phyloP scores from a whole-genome alignment of 2,888 invertebrate genomes.

The Nomada flava region DNA sequence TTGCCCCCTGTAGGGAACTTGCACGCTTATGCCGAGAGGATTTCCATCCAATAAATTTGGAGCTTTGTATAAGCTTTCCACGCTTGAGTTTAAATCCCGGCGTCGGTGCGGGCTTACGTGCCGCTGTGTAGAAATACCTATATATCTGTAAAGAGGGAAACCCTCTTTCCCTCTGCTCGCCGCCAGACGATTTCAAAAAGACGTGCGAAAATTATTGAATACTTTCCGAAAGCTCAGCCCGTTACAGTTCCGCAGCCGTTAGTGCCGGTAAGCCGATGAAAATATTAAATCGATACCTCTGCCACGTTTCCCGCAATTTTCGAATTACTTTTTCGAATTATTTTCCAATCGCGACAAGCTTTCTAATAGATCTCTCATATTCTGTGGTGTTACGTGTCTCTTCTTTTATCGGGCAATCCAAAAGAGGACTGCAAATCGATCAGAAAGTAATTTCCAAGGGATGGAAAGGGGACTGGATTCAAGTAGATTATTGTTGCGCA shows the following conservation, averaged over 20 bases:
- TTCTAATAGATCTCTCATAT: neutral
- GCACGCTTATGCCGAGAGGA: slow-evolving; percentile 84
- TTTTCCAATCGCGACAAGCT: neutral
- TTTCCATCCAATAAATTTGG: slow-evolving; percentile 87
- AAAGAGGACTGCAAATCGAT: neutral
- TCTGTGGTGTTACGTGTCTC: no score
- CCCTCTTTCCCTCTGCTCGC: slow-evolving; percentile 62
- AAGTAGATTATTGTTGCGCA: neutral
- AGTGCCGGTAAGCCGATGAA: slow-evolving; percentile 45
- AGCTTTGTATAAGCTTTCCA: slow-evolving; percentile 87
- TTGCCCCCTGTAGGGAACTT: slow-evolving; percentile 83
- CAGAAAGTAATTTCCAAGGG: no score
- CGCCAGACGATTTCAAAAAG: slow-evolving; percentile 60
- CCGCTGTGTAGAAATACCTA: slow-evolving; percentile 66
- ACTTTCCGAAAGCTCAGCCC: slow-evolving; percentile 39
- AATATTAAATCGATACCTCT: slow-evolving; percentile 53
- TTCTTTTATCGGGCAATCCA: neutral
- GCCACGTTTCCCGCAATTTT: slow-evolving; percentile 17
- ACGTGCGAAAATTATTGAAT: slow-evolving; percentile 67
- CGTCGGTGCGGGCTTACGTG: slow-evolving; percentile 75
- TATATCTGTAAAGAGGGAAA: slow-evolving; percentile 69
- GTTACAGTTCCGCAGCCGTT: slow-evolving; percentile 46
- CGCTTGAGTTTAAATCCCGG: slow-evolving; percentile 84
- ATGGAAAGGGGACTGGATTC: neutral
- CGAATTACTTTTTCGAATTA: slow-evolving; percentile 7